phyloP scores from a whole-genome alignment of 1,140 invertebrate species.

The Tetramorium simillimum region DNA sequence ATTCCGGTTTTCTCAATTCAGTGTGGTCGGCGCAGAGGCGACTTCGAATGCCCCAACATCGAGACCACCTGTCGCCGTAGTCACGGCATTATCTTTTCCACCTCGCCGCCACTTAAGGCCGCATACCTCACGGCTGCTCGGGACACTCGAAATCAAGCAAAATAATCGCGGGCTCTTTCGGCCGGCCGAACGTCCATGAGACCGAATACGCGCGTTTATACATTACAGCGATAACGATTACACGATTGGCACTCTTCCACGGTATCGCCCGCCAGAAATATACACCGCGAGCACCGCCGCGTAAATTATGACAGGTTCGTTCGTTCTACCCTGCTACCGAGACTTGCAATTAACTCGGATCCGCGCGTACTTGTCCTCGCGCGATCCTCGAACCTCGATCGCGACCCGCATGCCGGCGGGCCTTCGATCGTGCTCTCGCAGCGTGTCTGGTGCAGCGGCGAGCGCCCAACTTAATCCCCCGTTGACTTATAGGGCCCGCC shows the following conservation, averaged over 20 bases:
- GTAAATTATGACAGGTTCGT: background rate
- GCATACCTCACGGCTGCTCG: slow-evolving; percentile 38
- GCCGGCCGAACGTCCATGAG: background rate
- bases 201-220: background rate
- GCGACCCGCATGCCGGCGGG: slow-evolving; percentile 34
- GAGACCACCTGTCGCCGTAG: slow-evolving; percentile 64
- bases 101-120: slow-evolving; percentile 61
- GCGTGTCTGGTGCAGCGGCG: slow-evolving; percentile 33
- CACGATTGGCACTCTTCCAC: background rate
- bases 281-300: too few relatives aligned
- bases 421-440: slow-evolving; percentile 18
- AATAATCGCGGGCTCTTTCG: slow-evolving; percentile 1
- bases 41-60: background rate
- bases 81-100: slow-evolving; percentile 65
- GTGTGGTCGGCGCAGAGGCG: slow-evolving; percentile 21
- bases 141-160: slow-evolving; percentile 22
- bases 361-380: background rate
- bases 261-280: background rate
- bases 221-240: background rate
- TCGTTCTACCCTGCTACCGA: slow-evolving; percentile 8
- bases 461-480: slow-evolving; percentile 76
- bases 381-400: slow-evolving; percentile 58
- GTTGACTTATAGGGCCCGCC: slow-evolving; percentile 78
- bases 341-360: slow-evolving; percentile 56
- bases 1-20: slow-evolving; percentile 65